These are phyloP conservation scores for Luidia sarsii DNA, from an alignment of 53 echinoderm and acorn worm species.

Conservation along the genomic window DNA sequence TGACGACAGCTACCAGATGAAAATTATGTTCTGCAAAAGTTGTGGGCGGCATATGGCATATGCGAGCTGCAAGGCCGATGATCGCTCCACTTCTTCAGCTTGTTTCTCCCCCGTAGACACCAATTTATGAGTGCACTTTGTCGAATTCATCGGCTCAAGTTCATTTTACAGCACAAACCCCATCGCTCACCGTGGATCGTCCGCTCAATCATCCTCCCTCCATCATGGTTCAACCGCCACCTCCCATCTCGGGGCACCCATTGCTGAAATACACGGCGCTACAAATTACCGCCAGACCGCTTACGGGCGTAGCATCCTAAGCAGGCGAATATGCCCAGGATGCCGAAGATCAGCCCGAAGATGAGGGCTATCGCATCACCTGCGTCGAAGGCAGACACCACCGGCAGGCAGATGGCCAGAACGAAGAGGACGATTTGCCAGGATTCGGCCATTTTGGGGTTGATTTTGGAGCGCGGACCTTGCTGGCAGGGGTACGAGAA, in stretches of 20 bases:
- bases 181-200: too few relatives aligned
- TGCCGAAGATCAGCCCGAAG: slow-evolving; percentile 90
- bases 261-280: not conserved
- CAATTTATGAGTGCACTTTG: too few relatives aligned
- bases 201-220: too few relatives aligned
- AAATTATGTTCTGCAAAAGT: too few relatives aligned
- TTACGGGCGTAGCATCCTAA: slow-evolving; percentile 92
- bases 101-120: too few relatives aligned
- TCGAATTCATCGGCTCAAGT: not conserved
- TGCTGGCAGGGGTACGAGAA: not conserved
- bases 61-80: too few relatives aligned
- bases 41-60: too few relatives aligned
- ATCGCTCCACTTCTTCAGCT: too few relatives aligned
- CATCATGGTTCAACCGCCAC: too few relatives aligned
- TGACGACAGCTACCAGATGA: too few relatives aligned
- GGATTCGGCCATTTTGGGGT: slow-evolving; percentile 52
- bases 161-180: not conserved
- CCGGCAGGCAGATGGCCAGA: slow-evolving; percentile 78
- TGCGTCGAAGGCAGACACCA: slow-evolving; percentile 91
- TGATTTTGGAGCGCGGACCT: not conserved
- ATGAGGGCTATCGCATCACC: slow-evolving; percentile 96
- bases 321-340: slow-evolving; percentile 92
- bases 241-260: too few relatives aligned
- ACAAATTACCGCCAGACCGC: slow-evolving; percentile 46
- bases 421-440: slow-evolving; percentile 61